Conservation (phyloP, 2,113 vertebrate species). For the Pseudopodoces humilis region DNA sequence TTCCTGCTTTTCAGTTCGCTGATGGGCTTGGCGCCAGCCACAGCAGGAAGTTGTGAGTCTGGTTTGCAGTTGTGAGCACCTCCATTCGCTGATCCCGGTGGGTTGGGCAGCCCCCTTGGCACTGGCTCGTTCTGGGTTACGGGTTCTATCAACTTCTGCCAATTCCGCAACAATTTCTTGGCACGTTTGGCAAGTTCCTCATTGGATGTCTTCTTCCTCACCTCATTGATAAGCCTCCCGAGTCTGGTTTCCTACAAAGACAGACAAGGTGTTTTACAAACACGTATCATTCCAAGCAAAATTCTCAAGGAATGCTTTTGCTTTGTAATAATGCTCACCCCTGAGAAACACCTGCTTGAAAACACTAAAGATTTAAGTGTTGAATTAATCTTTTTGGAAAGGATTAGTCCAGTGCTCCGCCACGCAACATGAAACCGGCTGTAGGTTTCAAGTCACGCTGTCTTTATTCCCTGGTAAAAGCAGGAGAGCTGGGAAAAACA, state of each 20-base stretch:
- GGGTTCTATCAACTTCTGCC: constrained; percentile 92
- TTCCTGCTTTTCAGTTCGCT: constrained; percentile 88
- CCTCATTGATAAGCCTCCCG: constrained; percentile 94
- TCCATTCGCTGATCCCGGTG: constrained; percentile 84
- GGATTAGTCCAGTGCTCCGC: neutral
- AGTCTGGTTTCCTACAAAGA: constrained; percentile 88
- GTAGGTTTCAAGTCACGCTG: neutral
- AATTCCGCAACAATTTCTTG: constrained; percentile 90
- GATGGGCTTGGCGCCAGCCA: constrained; percentile 75
- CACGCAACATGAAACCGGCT: rapidly evolving
- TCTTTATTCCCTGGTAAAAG: neutral
- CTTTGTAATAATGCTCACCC: neutral
- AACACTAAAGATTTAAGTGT: neutral
- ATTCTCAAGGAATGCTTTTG: neutral
- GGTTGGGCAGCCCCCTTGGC: constrained; percentile 74
- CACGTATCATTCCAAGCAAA: neutral
- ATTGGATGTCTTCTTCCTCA: constrained; percentile 92
- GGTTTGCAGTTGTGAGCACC: constrained; percentile 80
- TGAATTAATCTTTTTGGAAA: neutral
- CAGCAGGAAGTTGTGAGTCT: constrained; percentile 76
- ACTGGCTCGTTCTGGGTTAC: constrained; percentile 75
- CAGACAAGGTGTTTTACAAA: constrained; percentile 9
- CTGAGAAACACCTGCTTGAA: neutral
- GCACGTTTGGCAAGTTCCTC: constrained; percentile 92
- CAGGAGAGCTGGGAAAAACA: neutral